Conservation (phyloP, 2,888 invertebrate genomes). For the Phasia obesa region DNA sequence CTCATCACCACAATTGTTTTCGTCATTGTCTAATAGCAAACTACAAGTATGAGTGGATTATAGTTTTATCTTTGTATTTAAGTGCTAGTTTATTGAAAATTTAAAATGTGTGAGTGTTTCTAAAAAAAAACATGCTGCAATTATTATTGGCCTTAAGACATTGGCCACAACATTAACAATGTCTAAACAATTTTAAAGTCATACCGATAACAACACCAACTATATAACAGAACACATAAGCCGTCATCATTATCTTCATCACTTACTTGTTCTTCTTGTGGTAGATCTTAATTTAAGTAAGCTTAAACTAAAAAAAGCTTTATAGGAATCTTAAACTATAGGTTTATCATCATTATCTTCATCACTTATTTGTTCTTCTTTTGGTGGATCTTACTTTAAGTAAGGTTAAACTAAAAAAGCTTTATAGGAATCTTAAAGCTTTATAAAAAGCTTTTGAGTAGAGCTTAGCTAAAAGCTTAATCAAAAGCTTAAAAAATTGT, state of each 20-base stretch:
- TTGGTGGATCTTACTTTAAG: too few relatives aligned
- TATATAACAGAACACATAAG: background rate
- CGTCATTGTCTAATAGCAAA: conserved; percentile 19
- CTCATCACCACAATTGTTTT: conserved; percentile 33
- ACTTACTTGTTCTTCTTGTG: too few relatives aligned
- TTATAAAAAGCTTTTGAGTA: too few relatives aligned
- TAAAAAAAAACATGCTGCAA: conserved; percentile 38
- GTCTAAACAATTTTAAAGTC: conserved; percentile 36
- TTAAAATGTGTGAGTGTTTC: conserved; percentile 17
- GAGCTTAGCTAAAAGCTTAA: too few relatives aligned
- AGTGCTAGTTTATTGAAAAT: background rate
- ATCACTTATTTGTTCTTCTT: too few relatives aligned
- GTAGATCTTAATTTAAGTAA: too few relatives aligned
- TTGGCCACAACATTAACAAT: conserved; percentile 43
- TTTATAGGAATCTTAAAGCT: too few relatives aligned
- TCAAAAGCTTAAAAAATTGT: too few relatives aligned
- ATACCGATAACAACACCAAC: conserved; percentile 9
- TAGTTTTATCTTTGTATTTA: background rate
- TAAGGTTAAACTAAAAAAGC: too few relatives aligned
- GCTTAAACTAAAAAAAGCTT: too few relatives aligned
- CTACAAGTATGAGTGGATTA: conserved; percentile 23
- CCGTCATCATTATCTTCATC: conserved; percentile 25
- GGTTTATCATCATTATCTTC: too few relatives aligned
- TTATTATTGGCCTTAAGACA: conserved; percentile 67
- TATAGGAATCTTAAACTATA: too few relatives aligned